Base-by-base conservation (phyloP, 2,888 invertebrate species). In the Listrodromus nycthemerus region DNA sequence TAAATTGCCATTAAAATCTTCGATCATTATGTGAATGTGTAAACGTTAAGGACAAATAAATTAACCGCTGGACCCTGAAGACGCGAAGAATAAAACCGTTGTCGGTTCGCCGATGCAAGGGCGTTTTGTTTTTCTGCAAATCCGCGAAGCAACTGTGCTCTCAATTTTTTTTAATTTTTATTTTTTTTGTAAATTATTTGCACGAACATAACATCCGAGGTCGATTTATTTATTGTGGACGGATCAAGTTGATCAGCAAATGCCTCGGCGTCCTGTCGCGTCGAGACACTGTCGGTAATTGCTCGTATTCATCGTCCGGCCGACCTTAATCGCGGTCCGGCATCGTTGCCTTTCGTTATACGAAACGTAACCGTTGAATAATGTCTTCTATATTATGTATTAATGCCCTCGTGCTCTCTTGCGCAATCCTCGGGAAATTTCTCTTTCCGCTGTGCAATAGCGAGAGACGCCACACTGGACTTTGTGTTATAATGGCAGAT, bases 401-500 rank as follows among this genome's bases (percentile, higher is more conserved):
- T 80, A 78, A 84, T 65, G 37, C 80, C 73, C 27, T 27, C 65
- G 67, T 63, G 80, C 80, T 77, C 73, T 85, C 84, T 84, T 78
- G 85, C 79, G 83, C 70, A 90, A 90, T 88, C 65, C 63, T 69
- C 80, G 88, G 48, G 88, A 86, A 90, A 89, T 90, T 90, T 90
- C 90, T 89, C 90, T 90, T 90, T 90, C 87, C 87, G 81, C 88
- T 77, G 84, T 88, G 87, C 74, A 87, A 89, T 86, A 80, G 61
- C 71, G 48, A 76, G 58, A 63, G 45, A 55, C 77, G 55, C 69
- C 27, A 19, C 71, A 24, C 41, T 24, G 13, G 10, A 19, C 33
- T 13, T 16, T 21, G 52, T 41, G 30, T 63, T 55, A 55, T 52
- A 70, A 70, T 70, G 27, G 52, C n/a, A 48, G 21, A 77, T 61